These are phyloP conservation scores for Pantherophis alleghaniensis DNA, from an alignment of 2,797 vertebrate species.

Conservation along the genomic window DNA sequence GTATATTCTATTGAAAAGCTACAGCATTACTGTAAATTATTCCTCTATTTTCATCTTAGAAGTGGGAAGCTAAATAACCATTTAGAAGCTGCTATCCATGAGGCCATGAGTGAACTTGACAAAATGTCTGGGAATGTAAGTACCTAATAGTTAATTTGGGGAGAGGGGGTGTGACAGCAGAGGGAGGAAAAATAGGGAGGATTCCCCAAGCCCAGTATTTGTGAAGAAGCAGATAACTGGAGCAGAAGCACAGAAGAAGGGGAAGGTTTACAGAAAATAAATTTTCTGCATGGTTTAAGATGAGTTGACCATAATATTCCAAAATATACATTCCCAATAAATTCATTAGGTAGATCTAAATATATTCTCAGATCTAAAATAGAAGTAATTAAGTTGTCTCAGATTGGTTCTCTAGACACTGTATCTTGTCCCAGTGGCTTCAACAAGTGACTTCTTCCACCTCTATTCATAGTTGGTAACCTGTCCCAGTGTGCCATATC, in stretches of 20 bases:
- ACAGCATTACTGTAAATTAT: constrained; percentile 12
- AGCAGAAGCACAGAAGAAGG: not conserved
- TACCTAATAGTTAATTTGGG: constrained; percentile 39
- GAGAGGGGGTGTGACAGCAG: not conserved
- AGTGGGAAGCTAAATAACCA: constrained; percentile 97
- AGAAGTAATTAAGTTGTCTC: not conserved
- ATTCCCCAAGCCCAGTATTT: not conserved
- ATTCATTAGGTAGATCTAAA: not conserved
- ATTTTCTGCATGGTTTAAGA: not conserved
- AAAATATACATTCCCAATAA: not conserved
- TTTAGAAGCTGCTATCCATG: constrained; percentile 99
- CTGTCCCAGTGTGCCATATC: not conserved
- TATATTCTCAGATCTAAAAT: not conserved
- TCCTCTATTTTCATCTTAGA: constrained; percentile 72
- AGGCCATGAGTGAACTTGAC: constrained; percentile 97
- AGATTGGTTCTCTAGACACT: not conserved
- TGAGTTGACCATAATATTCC: not conserved
- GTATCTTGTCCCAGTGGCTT: not conserved
- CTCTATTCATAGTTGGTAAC: not conserved
- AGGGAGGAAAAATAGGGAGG: no score
- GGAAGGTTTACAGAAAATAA: not conserved
- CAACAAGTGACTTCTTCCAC: not conserved
- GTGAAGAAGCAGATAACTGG: not conserved
- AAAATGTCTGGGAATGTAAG: constrained; percentile 98
- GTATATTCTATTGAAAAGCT: not conserved